These are phyloP conservation scores for Neelides sp. DNA, from an alignment of 1,140 invertebrate genomes.

Conservation along the genomic window DNA sequence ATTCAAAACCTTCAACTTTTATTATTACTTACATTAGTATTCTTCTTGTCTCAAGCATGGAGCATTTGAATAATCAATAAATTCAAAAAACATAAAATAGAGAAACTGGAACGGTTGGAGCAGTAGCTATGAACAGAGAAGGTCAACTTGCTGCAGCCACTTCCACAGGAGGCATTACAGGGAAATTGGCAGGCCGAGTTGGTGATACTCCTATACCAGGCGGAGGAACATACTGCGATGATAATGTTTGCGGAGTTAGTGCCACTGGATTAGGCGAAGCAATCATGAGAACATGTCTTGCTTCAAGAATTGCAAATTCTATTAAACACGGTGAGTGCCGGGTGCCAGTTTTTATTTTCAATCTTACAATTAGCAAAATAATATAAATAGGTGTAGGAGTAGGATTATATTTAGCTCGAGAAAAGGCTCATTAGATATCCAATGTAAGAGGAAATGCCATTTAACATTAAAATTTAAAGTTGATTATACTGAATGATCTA, in stretches of 20 bases:
- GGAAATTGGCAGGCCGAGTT: conserved; percentile 39
- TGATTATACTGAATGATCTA: not conserved
- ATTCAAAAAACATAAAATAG: too few species aligned
- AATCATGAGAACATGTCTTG: conserved; percentile 58
- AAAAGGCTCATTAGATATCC: not conserved
- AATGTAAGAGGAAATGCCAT: not conserved
- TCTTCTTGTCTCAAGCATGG: too few species aligned
- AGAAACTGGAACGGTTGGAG: conserved; percentile 40
- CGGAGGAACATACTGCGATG: conserved; percentile 58
- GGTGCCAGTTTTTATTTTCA: too few species aligned
- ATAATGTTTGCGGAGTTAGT: conserved; percentile 54
- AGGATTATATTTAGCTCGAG: too few species aligned
- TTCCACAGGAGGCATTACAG: conserved; percentile 41
- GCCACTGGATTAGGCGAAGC: conserved; percentile 65
- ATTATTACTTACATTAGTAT: too few species aligned
- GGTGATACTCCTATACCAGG: conserved; percentile 43
- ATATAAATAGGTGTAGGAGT: not conserved
- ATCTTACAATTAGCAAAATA: conserved; percentile 2
- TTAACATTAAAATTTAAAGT: too few species aligned
- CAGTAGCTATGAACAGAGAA: conserved; percentile 38
- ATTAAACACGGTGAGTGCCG: conserved; percentile 46
- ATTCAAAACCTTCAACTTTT: not conserved
- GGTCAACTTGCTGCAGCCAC: conserved; percentile 41
- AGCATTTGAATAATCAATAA: too few species aligned
- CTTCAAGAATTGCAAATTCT: conserved; percentile 50